Evolutionary conservation across 2,113 vertebrate genomes (phyloP), one percentile per base, ranked within the genome.

Genomic region (Tachycineta bicolor): DNA sequence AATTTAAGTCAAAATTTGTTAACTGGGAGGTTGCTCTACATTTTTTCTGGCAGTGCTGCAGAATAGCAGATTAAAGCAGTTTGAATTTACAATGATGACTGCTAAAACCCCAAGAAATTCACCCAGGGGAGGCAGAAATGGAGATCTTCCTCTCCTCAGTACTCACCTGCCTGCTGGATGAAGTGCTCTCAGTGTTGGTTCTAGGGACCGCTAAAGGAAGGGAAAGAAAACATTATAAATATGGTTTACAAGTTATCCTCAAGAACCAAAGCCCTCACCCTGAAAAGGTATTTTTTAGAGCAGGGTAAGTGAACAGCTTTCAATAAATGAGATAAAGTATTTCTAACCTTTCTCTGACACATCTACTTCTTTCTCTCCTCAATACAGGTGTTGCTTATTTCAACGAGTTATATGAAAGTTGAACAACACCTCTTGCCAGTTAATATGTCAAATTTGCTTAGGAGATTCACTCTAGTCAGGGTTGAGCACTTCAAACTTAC

Each of bases 161-260:
- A 98, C 98, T 98, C 95, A 99, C 99, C 98, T 99, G 98, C 97
- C 98, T 98, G 97, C 96, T 98, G 74, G 98, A 96, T 92, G 98
- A 86, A 52, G 98, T 88, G 67, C 98, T 98, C 91, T 99, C 99
- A 62, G 98, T 96, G 90, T 96, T 97, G 24, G 97, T 97, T 98
- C 98, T 99, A 43, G 98, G 98, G 28, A 97, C 98, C 80, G 95
- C 68, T 92, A 70, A 85, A 96, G 50, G 37, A 73, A 5, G 8
- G 31, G 71, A 52, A 79, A 85, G 24, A 73, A 78, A 70, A 73
- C 10, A 53, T 59, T 86, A 74, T 47, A 11, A 94, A 59, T 64
- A 70, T 21, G 3, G 8, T 59, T 85, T 81, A 25, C 13, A 70
- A 87, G 15, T 73, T 74, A n/a, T 46, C 12, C 22, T 6, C 6